Evolutionary conservation across 2,797 vertebrate species (phyloP).

Genomic region (Diglossa cyanea): DNA sequence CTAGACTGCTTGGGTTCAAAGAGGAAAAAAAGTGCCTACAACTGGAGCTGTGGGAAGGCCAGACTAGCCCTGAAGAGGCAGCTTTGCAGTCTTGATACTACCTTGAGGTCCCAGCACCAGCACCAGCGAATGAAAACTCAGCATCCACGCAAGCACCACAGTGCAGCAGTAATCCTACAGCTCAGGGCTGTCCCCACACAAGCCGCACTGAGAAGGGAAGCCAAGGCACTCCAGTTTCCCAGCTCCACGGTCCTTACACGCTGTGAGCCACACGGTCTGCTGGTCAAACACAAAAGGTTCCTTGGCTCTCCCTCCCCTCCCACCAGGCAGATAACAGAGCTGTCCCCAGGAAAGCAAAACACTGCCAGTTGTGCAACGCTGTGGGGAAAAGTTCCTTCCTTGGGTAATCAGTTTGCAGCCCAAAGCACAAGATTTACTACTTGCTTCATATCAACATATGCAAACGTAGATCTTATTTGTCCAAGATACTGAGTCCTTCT

Average conservation of each 20-base stretch:
- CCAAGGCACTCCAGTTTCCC: not conserved
- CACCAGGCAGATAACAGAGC: not conserved
- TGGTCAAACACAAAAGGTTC: not conserved
- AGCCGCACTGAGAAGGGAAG: not conserved
- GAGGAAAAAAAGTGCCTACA: not conserved
- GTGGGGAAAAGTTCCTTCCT: not conserved
- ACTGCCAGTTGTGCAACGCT: not conserved
- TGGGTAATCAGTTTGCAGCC: not conserved
- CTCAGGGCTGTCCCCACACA: not conserved
- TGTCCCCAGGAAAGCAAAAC: not conserved
- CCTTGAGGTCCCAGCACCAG: not conserved
- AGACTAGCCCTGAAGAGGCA: not conserved
- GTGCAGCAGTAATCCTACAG: not conserved
- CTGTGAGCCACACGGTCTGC: accelerated
- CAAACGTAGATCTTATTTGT: not conserved
- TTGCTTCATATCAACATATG: not conserved
- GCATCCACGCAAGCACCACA: not conserved
- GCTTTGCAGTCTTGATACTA: not conserved
- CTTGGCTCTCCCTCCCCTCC: not conserved
- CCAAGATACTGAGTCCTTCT: not conserved
- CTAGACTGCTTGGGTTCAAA: not conserved
- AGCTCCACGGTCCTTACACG: not conserved
- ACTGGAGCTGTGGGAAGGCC: not conserved
- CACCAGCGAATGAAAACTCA: not conserved
- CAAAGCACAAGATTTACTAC: not conserved